Evolutionary conservation across 2,113 vertebrate genomes (phyloP), one percentile per base, ranked within the genome.

Genomic region (Ploceus nigricollis): DNA sequence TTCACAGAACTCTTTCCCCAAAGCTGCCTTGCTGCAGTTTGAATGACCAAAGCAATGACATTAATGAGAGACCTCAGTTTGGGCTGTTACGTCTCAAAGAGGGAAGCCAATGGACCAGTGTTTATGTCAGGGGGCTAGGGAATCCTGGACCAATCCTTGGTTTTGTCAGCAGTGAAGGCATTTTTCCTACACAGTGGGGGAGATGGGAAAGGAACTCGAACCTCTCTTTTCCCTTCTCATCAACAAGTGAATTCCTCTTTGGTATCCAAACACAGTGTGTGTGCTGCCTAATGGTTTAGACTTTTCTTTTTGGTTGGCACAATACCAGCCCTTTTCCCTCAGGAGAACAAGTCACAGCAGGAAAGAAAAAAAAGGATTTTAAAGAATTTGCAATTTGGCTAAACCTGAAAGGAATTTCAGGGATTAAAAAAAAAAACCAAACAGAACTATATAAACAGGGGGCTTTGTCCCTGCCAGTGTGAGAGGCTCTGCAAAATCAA

Each of bases 321-420:
- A 65, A 35, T 19, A 85, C 14, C 47, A 86, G 47, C 17, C 21
- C n/a, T 66, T 66, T 53, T 66, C 31, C 54, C 63, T 57, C 30
- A 70, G 63, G 58, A 87, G 58, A 92, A 85, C 53, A 88, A 94
- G 48, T 69, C 79, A 54, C 68, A 89, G 47, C 89, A 90, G 68
- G 85, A 40, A 90, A 90, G 48, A 53, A 66, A 76, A 87, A 69
- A 82, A 42, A 1, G 4, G n/a, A 42, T 88, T 90, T 94, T 42
- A 88, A 94, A 90, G 58, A 93, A 89, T 78, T 58, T 44, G 13
- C 28, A 86, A 30, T 37, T 91, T 13, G 6, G 63, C 75, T 95
- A 95, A 92, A 95, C 53, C n/a, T 80, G 35, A 94, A 94, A 93
- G 35, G 42, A 90, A 73, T 82, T 88, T 60, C 37, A 91, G 27